Evolutionary conservation across 2,888 invertebrate genomes (phyloP).

Genomic region (Cenopis cana): DNA sequence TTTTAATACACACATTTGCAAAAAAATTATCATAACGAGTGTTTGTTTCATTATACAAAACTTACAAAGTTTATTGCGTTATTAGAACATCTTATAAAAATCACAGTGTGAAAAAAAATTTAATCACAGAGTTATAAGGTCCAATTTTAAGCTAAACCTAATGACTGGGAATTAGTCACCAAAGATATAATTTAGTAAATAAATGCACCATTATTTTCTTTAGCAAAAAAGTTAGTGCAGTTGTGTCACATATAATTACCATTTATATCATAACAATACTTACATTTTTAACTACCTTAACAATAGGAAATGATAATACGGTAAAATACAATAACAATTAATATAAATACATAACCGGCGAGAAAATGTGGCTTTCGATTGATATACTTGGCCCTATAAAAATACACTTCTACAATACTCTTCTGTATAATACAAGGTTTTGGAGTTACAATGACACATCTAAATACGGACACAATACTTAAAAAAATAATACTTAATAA

Average conservation of each 20-base stretch:
- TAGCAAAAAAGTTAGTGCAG: conserved; percentile 13
- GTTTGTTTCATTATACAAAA: conserved; percentile 31
- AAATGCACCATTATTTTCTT: conserved; percentile 34
- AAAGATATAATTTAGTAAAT: conserved; percentile 32
- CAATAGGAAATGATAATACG: conserved; percentile 26
- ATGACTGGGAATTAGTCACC: background rate
- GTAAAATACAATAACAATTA: conserved; percentile 28
- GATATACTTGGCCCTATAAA: conserved; percentile 49
- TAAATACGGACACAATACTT: conserved; percentile 49
- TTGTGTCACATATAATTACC: conserved; percentile 10
- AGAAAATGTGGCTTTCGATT: conserved; percentile 29
- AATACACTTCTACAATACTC: conserved; percentile 51
- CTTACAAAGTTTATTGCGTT: conserved; percentile 31
- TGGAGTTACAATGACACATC: conserved; percentile 37
- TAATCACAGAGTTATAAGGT: conserved; percentile 42
- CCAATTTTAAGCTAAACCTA: conserved; percentile 35
- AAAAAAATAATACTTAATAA: conserved; percentile 38
- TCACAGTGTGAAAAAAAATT: conserved; percentile 24
- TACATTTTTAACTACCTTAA: conserved; percentile 26
- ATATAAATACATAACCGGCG: conserved; percentile 25
- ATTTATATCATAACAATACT: conserved; percentile 32
- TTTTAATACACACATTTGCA: conserved; percentile 16
- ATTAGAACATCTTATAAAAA: conserved; percentile 25
- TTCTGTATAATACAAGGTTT: conserved; percentile 44
- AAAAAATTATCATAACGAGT: conserved; percentile 22